A percentile compares a stretch with the other conserved stretches of the same genome.
Conservation (phyloP, 2,113 vertebrate species). For the Cyphomyrus discorhynchus region DNA sequence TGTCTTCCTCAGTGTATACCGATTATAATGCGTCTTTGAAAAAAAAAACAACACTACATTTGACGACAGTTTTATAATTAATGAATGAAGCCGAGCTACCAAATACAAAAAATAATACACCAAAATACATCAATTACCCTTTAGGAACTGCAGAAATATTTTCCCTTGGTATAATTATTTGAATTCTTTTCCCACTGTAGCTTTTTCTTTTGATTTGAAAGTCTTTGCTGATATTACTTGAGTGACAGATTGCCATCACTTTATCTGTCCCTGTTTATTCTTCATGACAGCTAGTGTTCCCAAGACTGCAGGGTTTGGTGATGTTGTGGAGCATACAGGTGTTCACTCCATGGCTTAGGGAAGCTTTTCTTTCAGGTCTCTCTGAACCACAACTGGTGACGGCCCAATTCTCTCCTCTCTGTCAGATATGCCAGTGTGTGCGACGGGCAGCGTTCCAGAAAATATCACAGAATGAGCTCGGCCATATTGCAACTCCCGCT, state of each 20-base stretch:
- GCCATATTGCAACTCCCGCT: neutral
- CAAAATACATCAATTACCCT: neutral
- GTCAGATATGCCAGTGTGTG: neutral
- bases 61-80: neutral
- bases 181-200: neutral
- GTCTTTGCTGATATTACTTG: neutral
- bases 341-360: neutral
- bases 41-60: neutral
- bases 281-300: neutral
- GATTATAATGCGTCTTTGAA: neutral
- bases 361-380: neutral
- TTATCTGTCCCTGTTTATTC: neutral
- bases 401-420: neutral
- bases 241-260: neutral
- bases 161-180: neutral
- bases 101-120: neutral
- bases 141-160: neutral
- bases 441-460: neutral
- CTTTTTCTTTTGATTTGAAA: neutral
- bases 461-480: neutral
- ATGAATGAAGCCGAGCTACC: neutral
- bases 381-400: neutral
- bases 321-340: neutral
- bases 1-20: neutral
- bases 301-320: neutral